Conservation (phyloP, 2,888 invertebrate genomes). For the Amphimallon solstitiale region DNA sequence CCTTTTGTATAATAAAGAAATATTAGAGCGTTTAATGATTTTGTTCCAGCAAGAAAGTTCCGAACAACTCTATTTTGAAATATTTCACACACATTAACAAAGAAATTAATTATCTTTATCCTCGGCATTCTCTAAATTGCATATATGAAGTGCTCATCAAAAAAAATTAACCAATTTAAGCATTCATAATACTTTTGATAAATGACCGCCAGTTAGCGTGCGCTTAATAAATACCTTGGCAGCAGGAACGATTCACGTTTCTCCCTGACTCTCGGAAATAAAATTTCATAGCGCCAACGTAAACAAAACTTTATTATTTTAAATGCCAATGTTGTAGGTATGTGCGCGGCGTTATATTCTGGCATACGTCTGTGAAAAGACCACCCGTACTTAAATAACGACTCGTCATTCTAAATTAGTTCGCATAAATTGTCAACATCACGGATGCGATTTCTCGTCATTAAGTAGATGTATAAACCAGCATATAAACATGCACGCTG, state of each 20-base stretch:
- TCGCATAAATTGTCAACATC: constrained; percentile 32
- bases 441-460: constrained; percentile 23
- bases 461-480: constrained; percentile 24
- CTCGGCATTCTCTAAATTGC: too few species aligned
- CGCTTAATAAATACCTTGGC: constrained; percentile 8
- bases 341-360: constrained; percentile 6
- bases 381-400: constrained; percentile 25
- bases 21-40: too few species aligned
- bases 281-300: constrained; percentile 7
- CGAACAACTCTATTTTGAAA: too few species aligned
- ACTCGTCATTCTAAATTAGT: constrained; percentile 32
- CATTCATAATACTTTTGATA: too few species aligned
- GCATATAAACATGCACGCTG: too few species aligned
- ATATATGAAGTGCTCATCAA: too few species aligned
- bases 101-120: too few species aligned
- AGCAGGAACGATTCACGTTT: background rate
- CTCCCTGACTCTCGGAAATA: background rate
- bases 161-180: too few species aligned
- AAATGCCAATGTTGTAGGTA: too few species aligned
- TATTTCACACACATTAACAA: too few species aligned
- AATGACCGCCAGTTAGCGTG: background rate
- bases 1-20: too few species aligned
- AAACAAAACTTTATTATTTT: constrained; percentile 18
- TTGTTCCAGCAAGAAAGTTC: background rate
- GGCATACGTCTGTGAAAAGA: background rate